Conservation (phyloP, 2,113 vertebrate genomes). For the Tauraco erythrolophus region DNA sequence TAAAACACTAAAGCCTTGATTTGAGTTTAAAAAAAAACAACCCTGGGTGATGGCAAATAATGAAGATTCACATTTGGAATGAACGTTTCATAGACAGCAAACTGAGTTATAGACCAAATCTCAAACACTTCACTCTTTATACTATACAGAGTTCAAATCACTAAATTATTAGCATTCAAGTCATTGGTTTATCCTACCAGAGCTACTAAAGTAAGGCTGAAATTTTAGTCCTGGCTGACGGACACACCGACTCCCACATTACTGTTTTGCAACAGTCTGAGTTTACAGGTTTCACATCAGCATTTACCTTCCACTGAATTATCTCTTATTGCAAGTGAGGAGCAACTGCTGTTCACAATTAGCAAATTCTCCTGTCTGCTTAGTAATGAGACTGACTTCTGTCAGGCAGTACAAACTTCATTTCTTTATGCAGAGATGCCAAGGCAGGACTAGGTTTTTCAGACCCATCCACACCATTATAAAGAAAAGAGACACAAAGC, state of each 20-base stretch:
- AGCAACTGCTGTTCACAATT: not conserved
- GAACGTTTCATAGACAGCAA: not conserved
- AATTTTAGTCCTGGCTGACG: not conserved
- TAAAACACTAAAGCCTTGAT: slow-evolving; percentile 5
- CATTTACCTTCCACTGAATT: not conserved
- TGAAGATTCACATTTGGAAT: not conserved
- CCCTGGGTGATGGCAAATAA: not conserved
- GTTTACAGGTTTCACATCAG: not conserved
- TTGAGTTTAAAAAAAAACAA: not conserved
- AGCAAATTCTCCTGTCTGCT: not conserved
- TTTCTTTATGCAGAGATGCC: not conserved
- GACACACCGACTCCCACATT: not conserved
- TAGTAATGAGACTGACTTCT: not conserved
- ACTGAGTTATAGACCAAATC: not conserved
- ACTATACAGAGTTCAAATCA: not conserved
- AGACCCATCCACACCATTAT: not conserved
- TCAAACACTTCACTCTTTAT: not conserved
- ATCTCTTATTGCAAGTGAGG: not conserved
- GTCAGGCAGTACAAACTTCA: not conserved
- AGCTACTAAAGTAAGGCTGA: not conserved
- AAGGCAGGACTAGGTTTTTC: not conserved
- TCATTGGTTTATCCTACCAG: not conserved
- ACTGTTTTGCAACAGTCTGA: not conserved
- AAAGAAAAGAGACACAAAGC: not conserved
- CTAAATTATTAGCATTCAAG: not conserved